These are phyloP conservation scores for Drosophila elegans DNA, from an alignment of 1,140 invertebrate species.

Conservation along the genomic window DNA sequence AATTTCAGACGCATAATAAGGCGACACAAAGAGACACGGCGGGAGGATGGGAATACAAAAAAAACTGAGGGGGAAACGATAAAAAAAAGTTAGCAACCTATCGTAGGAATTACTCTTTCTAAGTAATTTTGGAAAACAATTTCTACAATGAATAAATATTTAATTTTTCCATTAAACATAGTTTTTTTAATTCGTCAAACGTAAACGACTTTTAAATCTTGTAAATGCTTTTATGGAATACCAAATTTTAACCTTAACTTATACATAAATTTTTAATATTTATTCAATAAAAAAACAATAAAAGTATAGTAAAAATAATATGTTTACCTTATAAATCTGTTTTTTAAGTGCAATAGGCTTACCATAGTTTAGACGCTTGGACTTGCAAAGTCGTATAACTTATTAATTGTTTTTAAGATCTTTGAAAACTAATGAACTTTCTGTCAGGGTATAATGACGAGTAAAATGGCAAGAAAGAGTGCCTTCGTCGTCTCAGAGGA, in stretches of 20 bases:
- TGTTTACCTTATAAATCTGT: not conserved
- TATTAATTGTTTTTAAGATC: not conserved
- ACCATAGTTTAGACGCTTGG: too few relatives aligned
- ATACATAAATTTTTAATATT: too few relatives aligned
- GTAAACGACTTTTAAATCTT: too few relatives aligned
- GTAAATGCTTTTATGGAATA: too few relatives aligned
- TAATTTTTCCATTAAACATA: too few relatives aligned
- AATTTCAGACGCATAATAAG: constrained; percentile 83
- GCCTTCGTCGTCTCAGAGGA: constrained; percentile 49
- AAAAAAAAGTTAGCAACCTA: not conserved
- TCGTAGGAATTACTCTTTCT: not conserved
- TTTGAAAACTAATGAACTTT: not conserved
- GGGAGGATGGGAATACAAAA: not conserved
- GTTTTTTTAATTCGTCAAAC: too few relatives aligned
- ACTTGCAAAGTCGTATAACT: too few relatives aligned
- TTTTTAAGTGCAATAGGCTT: not conserved
- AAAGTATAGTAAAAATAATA: too few relatives aligned
- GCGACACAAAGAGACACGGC: constrained; percentile 53
- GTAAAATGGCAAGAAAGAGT: not conserved
- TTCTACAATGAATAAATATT: too few relatives aligned
- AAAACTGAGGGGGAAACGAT: not conserved
- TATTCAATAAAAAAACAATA: too few relatives aligned
- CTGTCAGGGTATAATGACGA: not conserved
- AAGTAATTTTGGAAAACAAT: too few relatives aligned
- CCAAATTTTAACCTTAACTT: too few relatives aligned